Conservation (phyloP, 2,888 invertebrate species). For the Caenorhabditis zanzibari region DNA sequence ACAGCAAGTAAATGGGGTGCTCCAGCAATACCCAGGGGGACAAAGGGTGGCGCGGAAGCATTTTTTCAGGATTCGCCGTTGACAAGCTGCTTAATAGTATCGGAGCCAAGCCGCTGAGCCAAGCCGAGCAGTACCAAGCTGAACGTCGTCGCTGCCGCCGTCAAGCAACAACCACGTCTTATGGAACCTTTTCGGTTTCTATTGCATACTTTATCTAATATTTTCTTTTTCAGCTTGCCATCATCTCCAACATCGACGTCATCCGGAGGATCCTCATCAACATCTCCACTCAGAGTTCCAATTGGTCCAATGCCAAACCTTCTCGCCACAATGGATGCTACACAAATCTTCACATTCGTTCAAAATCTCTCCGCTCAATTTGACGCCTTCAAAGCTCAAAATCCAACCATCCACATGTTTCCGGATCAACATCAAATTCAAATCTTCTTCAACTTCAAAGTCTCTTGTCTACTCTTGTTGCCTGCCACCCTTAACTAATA, state of each 20-base stretch:
- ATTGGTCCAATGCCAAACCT: not conserved
- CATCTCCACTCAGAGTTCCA: not conserved
- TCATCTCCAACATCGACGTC: constrained; percentile 20
- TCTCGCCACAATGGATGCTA: too few species aligned
- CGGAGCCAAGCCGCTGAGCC: too few species aligned
- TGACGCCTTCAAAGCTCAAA: not conserved
- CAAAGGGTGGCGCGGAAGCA: not conserved
- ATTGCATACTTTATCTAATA: not conserved
- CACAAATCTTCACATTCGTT: too few species aligned
- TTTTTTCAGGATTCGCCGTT: constrained; percentile 16
- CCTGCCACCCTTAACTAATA: not conserved
- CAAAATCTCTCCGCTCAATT: not conserved
- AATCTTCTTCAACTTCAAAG: constrained; percentile 7
- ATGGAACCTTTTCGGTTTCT: too few species aligned
- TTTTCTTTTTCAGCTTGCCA: constrained; percentile 25
- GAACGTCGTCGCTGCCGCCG: not conserved
- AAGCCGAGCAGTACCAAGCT: constrained; percentile 1
- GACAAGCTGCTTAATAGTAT: too few species aligned
- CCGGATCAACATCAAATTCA: not conserved
- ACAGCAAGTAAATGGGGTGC: not conserved
- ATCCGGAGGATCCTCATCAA: not conserved
- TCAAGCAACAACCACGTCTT: too few species aligned
- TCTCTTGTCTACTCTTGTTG: not conserved
- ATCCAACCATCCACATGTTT: not conserved
- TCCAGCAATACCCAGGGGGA: not conserved